Evolutionary conservation across 2,113 vertebrate genomes (phyloP).

Genomic region (Chloropsis cyanopogon): DNA sequence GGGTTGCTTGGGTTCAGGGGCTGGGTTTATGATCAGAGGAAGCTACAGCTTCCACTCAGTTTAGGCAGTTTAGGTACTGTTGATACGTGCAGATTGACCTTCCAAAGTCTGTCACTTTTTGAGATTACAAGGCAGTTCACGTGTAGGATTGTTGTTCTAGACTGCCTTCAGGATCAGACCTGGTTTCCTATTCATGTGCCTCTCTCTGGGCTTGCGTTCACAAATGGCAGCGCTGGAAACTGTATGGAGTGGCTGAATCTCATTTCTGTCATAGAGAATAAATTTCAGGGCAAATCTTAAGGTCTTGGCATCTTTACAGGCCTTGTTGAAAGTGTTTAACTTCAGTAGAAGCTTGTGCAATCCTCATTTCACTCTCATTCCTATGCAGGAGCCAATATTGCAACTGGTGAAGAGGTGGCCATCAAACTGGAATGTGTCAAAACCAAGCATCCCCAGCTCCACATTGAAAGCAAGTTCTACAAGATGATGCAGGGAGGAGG

Average conservation of each 20-base stretch:
- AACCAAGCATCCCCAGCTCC: slow-evolving; percentile 95
- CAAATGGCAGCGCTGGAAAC: not conserved
- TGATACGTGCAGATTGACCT: not conserved
- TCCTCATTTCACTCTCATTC: not conserved
- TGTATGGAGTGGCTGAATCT: not conserved
- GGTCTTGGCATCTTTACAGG: not conserved
- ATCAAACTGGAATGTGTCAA: slow-evolving; percentile 98
- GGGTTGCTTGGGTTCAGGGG: not conserved
- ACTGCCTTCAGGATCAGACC: not conserved
- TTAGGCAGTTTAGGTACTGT: not conserved
- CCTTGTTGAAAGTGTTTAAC: not conserved
- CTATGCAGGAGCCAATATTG: slow-evolving; percentile 91
- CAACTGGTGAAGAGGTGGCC: slow-evolving; percentile 94
- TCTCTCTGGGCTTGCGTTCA: not conserved
- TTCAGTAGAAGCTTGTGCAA: not conserved
- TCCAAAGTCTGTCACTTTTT: not conserved
- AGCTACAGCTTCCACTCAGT: not conserved
- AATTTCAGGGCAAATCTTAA: not conserved
- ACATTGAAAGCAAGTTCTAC: slow-evolving; percentile 99
- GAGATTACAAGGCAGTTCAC: not conserved
- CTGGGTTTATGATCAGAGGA: not conserved
- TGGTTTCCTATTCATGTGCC: not conserved
- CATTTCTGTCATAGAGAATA: not conserved
- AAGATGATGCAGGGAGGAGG: slow-evolving; percentile 99
- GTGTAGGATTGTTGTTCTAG: not conserved